Conservation (phyloP, 37 sponge, comb jelly and placozoan genomes). For the Tethya wilhelma region DNA sequence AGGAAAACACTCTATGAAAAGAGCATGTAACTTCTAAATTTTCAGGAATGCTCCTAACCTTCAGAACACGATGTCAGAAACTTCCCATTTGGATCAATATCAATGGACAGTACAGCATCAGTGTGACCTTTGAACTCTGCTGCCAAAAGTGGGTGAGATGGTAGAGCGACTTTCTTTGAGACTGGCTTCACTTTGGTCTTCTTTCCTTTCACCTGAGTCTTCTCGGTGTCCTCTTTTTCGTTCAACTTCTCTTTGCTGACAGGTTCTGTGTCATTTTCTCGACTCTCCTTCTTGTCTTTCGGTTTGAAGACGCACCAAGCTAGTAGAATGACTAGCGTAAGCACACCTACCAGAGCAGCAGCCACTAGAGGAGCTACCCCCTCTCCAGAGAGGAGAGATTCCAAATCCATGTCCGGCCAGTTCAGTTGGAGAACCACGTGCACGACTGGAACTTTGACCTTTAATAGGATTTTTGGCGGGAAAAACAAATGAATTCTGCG, state of each 20-base stretch:
- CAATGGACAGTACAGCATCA: conserved; percentile 58
- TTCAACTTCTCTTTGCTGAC: neutral
- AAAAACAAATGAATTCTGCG: too few species aligned
- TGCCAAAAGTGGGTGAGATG: conserved; percentile 77
- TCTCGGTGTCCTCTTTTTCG: neutral
- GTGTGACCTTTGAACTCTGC: conserved; percentile 92
- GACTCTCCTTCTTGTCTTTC: neutral
- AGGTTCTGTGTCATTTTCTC: neutral
- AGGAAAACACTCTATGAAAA: neutral
- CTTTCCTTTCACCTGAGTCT: conserved; percentile 12
- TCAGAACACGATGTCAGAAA: conserved; percentile 80
- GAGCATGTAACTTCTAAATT: too few species aligned
- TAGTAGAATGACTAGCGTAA: neutral
- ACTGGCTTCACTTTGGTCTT: conserved; percentile 6
- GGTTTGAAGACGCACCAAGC: neutral
- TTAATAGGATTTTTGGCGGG: too few species aligned
- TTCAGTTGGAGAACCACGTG: too few species aligned
- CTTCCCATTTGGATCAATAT: conserved; percentile 72
- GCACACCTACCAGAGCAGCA: neutral
- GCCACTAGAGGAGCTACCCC: neutral
- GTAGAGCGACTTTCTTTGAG: conserved; percentile 26
- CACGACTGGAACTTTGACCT: too few species aligned
- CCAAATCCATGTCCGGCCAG: too few species aligned
- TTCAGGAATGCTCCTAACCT: conserved; percentile 44
- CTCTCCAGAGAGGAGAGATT: too few species aligned